These are phyloP conservation scores for Karalla daura DNA, from an alignment of 2,797 vertebrate species.

Conservation along the genomic window DNA sequence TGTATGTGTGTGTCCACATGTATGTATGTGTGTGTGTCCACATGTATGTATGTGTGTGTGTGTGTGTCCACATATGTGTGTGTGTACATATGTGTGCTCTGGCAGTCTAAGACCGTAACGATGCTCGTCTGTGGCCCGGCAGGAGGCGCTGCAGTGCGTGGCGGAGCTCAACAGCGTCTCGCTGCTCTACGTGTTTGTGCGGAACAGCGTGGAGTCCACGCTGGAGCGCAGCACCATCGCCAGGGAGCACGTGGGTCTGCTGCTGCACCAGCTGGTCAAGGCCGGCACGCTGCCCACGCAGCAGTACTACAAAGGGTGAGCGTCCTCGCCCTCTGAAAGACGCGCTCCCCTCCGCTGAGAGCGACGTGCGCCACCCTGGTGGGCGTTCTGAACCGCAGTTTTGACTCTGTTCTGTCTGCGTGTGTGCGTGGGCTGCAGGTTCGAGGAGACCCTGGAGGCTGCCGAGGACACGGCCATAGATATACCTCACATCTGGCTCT, in stretches of 20 bases:
- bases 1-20: too few species aligned
- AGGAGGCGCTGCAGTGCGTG: slow-evolving; percentile 97
- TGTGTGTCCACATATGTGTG: too few species aligned
- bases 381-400: too few species aligned
- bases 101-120: too few species aligned
- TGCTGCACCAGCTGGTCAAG: slow-evolving; percentile 91
- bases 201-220: slow-evolving; percentile 91
- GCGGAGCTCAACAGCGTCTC: slow-evolving; percentile 90
- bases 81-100: too few species aligned
- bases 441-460: slow-evolving; percentile 91
- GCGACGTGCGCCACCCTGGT: too few species aligned
- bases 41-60: too few species aligned
- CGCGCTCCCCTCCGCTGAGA: too few species aligned
- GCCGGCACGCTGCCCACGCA: slow-evolving; percentile 83
- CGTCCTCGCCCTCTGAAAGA: too few species aligned
- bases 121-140: not conserved
- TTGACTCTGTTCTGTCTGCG: too few species aligned
- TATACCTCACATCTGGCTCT: slow-evolving; percentile 98
- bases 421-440: slow-evolving; percentile 83
- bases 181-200: slow-evolving; percentile 93
- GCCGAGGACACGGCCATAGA: slow-evolving; percentile 98
- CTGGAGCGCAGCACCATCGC: slow-evolving; percentile 95
- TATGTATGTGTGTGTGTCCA: too few species aligned
- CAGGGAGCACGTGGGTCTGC: slow-evolving; percentile 89
- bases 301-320: slow-evolving; percentile 97